A percentile compares a stretch with the other conserved stretches of the same genome.
Evolutionary conservation across 2,113 vertebrate species (phyloP).

Genomic region (Psammodynastes pulverulentus): DNA sequence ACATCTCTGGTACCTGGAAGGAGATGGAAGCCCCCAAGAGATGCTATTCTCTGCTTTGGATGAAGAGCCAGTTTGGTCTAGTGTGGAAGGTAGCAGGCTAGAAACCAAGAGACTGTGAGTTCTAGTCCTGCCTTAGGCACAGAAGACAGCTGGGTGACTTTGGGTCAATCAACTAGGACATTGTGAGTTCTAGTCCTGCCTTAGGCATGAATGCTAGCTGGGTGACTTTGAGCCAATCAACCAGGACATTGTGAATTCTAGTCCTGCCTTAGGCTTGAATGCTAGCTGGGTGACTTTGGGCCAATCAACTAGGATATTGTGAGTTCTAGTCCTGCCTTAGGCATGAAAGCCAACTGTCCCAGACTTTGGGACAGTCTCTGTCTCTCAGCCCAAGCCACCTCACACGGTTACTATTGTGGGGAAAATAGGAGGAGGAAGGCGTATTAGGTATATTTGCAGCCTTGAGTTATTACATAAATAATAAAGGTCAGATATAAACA

Average conservation of each 20-base stretch:
- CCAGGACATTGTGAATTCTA: too few relatives aligned
- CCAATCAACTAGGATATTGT: too few relatives aligned
- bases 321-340: too few relatives aligned
- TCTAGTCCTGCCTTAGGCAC: background rate
- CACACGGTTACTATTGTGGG: background rate
- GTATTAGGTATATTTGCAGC: background rate
- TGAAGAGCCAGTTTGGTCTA: background rate
- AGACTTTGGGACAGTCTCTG: too few relatives aligned
- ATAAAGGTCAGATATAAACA: too few relatives aligned
- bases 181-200: too few relatives aligned
- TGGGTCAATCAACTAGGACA: background rate
- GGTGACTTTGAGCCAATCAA: too few relatives aligned
- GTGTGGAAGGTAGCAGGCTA: background rate
- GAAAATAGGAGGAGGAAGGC: background rate
- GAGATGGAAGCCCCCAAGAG: background rate
- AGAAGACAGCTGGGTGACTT: fast-evolving
- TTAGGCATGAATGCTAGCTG: too few relatives aligned
- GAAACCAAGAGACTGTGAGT: background rate
- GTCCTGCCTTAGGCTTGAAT: too few relatives aligned
- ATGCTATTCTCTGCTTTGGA: background rate
- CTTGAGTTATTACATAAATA: too few relatives aligned
- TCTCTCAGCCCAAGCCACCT: background rate
- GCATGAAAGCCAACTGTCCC: too few relatives aligned
- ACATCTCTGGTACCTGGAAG: background rate
- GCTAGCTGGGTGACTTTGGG: too few relatives aligned